Percentiles rank a stretch among this genome's conserved stretches.
phyloP scores from a whole-genome alignment of 2,113 vertebrate species.

The Daphoenositta chrysoptera region DNA sequence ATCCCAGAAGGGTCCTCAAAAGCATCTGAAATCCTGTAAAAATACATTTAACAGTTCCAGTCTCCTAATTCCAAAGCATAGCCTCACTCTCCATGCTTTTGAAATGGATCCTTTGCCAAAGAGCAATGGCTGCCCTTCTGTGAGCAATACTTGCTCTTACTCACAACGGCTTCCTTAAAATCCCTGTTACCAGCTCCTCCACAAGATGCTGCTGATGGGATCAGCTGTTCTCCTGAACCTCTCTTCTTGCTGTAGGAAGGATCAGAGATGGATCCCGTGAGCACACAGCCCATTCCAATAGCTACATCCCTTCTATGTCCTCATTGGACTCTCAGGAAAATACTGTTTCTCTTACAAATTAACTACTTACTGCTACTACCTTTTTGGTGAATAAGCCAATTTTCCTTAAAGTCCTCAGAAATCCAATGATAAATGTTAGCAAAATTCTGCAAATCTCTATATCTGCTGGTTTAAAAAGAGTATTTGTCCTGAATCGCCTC shows the following conservation, averaged over 20 bases:
- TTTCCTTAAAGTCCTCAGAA: not conserved
- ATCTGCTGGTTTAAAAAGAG: not conserved
- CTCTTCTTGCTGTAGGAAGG: not conserved
- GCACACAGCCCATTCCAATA: not conserved
- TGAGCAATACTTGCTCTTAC: not conserved
- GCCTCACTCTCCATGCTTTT: not conserved
- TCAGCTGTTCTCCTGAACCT: not conserved
- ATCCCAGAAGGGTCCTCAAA: not conserved
- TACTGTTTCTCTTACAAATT: not conserved
- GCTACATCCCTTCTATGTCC: not conserved
- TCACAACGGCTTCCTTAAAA: not conserved
- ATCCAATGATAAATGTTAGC: not conserved
- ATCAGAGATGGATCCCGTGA: not conserved
- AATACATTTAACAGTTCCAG: not conserved
- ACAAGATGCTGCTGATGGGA: not conserved
- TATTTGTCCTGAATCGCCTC: not conserved
- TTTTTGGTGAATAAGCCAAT: not conserved
- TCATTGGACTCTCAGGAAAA: not conserved
- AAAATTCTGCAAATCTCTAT: not conserved
- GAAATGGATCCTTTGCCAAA: not conserved
- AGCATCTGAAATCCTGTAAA: not conserved
- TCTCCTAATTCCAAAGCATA: not conserved
- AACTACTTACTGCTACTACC: not conserved
- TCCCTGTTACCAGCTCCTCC: not conserved
- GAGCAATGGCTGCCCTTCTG: not conserved